Evolutionary conservation across 2,113 vertebrate genomes (phyloP), one percentile per base, ranked within the genome.

Genomic region (Hipposideros armiger): DNA sequence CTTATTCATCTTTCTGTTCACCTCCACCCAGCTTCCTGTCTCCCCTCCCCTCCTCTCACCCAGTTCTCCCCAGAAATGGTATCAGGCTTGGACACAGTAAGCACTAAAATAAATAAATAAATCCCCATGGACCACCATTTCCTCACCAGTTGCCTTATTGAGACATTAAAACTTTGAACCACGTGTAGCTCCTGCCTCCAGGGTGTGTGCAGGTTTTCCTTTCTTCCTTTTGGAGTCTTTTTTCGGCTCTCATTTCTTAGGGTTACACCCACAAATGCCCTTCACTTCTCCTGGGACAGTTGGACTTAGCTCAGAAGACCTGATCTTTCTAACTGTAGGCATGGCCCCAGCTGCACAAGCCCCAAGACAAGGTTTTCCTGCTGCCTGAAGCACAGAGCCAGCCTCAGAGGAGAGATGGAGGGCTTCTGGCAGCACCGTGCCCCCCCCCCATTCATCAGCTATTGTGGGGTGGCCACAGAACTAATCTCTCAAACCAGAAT

Each of bases 81-180:
- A 16, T 40, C 50, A 83, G 56, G 1, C n/a, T 76, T 87, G 40
- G 22, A 78, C 17, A 26, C 28, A n/a, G 11, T 6, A 76, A 47
- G 4, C 22, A 40, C 16, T 30, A 47, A 0, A 85, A 64, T 84
- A 62, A 78, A 30, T 64, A 83, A 83, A 91, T 58, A 67, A 56
- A 11, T 4, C 26, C 16, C 16, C 36, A 0, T 15, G n/a, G 42
- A 26, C 24, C 4, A 3, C 36, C 7, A 42, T 58, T 70, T 91
- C 40, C 11, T 95, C 28, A 87, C 4, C 50, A 84, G 20, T 84
- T 69, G 8, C 42, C 64, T 66, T 45, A 32, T 2, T 58, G n/a
- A 91, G 28, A 72, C 66, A 80, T 84, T 81, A 66, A 81, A 58
- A 22, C 66, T 93, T 93, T 83, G 42, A 77, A 4, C 20, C 0